Base-by-base conservation (phyloP, 2,797 vertebrate genomes). In the Chiroxiphia lanceolata region DNA sequence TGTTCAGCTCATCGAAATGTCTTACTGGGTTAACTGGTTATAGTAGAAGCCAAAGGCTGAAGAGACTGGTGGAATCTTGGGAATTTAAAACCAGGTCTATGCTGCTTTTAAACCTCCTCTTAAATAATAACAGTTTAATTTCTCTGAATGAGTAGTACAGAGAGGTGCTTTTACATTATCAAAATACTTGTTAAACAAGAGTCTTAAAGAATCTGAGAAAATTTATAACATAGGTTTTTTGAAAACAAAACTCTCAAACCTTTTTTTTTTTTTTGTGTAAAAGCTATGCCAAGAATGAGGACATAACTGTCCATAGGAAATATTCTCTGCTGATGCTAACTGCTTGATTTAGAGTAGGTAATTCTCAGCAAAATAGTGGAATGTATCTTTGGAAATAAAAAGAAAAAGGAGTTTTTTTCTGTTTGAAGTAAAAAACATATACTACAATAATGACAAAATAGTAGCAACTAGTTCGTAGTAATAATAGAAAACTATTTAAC, bases 101-200 rank as follows among this genome's bases (percentile, higher is more conserved):
- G 92, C 84, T 83, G 7, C 85, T 86, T 90, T 87, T 94, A 91
- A 96, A 95, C 51, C 79, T 94, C 68, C 87, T 96, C 78, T 95
- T 96, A 86, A 82, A 63, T 83, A 96, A 89, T 84, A 97, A 91
- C 84, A 88, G 56, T 80, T 94, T 96, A 89, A 90, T 96, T 97
- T 97, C 72, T 94, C 79, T 80, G 85, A 95, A 95, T 6, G 10
- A 85, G 72, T 56, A 40, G 51, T 48, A 69, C 27, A 88, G 50
- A 63, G 15, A 90, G 15, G 45, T 60, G 88, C 47, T 90, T 94
- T 91, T 88, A 77, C 53, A 82, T 95, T 95, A 93, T 91, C 79
- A 94, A 97, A 96, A 93, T 78, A 93, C 93, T 93, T 96, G 53
- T 94, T 94, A 92, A 81, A 95, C 53, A 94, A 48, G 63, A 89